phyloP scores from a whole-genome alignment of 2,888 invertebrate species.

The Thymelicus lineola region DNA sequence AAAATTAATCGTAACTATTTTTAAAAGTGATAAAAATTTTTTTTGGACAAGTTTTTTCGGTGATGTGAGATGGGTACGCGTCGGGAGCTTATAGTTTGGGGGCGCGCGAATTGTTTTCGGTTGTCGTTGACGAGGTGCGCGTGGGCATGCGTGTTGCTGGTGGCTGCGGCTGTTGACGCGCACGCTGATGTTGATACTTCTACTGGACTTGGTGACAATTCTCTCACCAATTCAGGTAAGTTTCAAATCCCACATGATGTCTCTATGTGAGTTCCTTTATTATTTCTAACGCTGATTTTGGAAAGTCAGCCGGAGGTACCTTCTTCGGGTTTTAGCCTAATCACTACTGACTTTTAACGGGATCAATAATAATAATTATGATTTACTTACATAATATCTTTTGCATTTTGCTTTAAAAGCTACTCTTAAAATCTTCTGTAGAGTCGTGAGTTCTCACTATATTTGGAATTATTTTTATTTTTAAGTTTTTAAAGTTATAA shows the following conservation, averaged over 20 bases:
- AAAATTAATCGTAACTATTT: not conserved
- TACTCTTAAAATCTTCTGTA: no score
- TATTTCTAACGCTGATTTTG: not conserved
- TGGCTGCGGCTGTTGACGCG: conserved; percentile 58
- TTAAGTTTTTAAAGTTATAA: no score
- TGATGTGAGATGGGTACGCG: conserved; percentile 81
- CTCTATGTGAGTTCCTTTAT: not conserved
- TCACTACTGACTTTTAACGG: not conserved
- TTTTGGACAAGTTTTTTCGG: conserved; percentile 52
- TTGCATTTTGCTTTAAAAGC: no score
- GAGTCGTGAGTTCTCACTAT: no score
- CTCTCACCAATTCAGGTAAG: conserved; percentile 77
- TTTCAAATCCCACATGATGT: conserved; percentile 13
- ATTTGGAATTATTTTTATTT: no score
- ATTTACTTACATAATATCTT: no score
- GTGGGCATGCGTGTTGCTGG: conserved; percentile 75
- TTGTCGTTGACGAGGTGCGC: conserved; percentile 66
- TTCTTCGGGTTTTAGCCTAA: not conserved
- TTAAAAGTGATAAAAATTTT: conserved; percentile 20
- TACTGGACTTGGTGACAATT: conserved; percentile 79
- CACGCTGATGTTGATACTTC: conserved; percentile 79
- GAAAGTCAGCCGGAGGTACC: not conserved
- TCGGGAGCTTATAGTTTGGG: conserved; percentile 51
- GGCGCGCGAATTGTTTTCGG: conserved; percentile 50
- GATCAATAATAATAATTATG: not conserved